Evolutionary conservation across 2,888 invertebrate genomes (phyloP).

Genomic region (Heliconius sara): DNA sequence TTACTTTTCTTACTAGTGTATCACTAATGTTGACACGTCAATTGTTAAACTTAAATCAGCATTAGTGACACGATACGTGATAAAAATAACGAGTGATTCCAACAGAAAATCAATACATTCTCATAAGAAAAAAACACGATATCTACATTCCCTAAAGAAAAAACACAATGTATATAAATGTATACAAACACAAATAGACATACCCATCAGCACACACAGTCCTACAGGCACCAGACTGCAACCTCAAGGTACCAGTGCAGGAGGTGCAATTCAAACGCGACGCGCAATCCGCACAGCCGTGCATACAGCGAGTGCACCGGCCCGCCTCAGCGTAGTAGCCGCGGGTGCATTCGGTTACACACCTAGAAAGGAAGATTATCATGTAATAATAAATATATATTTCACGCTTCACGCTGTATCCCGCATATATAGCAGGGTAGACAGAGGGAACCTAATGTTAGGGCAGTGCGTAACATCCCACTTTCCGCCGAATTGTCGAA

Average conservation of each 20-base stretch:
- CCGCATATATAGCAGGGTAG: too few species aligned
- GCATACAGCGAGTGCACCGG: conserved; percentile 90
- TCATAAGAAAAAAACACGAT: neutral
- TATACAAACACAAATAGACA: neutral
- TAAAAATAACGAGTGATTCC: neutral
- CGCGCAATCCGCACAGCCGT: conserved; percentile 90
- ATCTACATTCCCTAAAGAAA: neutral
- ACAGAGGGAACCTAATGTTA: too few species aligned
- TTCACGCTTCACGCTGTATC: too few species aligned
- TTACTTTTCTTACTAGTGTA: too few species aligned
- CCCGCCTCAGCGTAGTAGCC: conserved; percentile 90
- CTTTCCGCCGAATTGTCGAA: too few species aligned
- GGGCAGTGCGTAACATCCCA: too few species aligned
- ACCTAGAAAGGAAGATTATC: conserved; percentile 68
- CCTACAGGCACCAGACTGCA: conserved; percentile 93
- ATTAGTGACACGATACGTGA: neutral
- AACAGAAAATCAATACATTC: neutral
- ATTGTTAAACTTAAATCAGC: neutral
- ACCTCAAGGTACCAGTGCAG: conserved; percentile 89
- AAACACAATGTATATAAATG: neutral
- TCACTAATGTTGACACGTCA: too few species aligned
- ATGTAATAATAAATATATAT: neutral
- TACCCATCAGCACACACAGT: conserved; percentile 88
- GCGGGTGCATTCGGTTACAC: conserved; percentile 89
- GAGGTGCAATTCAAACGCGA: conserved; percentile 91